Evolutionary conservation across 2,797 vertebrate species (phyloP), one percentile per base, ranked within the genome.

Genomic region (Anolis apletophallus): DNA sequence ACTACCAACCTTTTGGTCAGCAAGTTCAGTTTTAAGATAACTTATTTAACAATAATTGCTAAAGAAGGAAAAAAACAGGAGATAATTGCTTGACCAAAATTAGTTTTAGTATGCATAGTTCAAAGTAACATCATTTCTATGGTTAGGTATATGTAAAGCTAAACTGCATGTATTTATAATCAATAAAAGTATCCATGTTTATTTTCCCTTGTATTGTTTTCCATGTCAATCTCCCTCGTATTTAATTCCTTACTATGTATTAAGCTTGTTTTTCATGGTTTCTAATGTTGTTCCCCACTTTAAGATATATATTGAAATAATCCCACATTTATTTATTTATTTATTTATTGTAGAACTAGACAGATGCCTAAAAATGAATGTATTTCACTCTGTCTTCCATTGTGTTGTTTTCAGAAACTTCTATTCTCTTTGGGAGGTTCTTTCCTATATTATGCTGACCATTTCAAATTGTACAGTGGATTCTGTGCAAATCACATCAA

Each of bases 401-500:
- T 89, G 26, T 90, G 23, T 81, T 91, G 23, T 23, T 95, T 94
- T 94, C 96, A 99, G 98, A 99, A 99, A 96, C 90, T 99, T 89
- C 96, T 99, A 52, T 99, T 99, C 95, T 99, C 98, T 76, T 97
- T 99, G 0, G 99, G 99, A 88, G 98, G 98, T n/a, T 99, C 98
- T 0, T 99, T 99, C 93, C 98, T 99, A 50, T 99, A 99, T 95
- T 99, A 99, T 0, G 98, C 99, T 1, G 99, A 99, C 95, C 99
- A 99, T 95, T 99, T 99, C 94, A 99, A 99, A 93, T 97, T 99
- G 74, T 99, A 99, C 96, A 99, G 98, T 17, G 99, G 98, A 83
- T 99, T 99, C 95, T 99, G 98, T 74, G 98, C 99, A 80, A 99
- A 99, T 93, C 99, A 99, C 94, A 99, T 98, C 94, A 99, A 99